Conservation (phyloP, 2,888 invertebrate species). For the Prostheceraeus crozeri region DNA sequence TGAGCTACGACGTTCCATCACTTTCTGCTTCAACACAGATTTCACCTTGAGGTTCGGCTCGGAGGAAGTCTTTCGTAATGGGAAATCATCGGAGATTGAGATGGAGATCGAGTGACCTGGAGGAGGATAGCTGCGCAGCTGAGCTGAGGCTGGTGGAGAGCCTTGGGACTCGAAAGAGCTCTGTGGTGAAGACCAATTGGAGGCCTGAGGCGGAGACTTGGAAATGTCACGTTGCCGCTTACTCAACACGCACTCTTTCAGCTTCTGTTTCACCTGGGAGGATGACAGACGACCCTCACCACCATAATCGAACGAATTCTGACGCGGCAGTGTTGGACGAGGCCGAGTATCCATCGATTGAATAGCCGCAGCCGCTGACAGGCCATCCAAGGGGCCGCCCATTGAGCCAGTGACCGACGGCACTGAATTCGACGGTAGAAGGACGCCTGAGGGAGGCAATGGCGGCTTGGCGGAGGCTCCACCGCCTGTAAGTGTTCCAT, state of each 20-base stretch:
- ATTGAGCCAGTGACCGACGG: too few relatives aligned
- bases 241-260: slow-evolving; percentile 70
- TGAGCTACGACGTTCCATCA: slow-evolving; percentile 79
- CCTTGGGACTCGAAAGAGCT: slow-evolving; percentile 35
- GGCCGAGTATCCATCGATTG: too few relatives aligned
- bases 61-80: slow-evolving; percentile 64
- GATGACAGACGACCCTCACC: slow-evolving; percentile 61
- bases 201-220: slow-evolving; percentile 64
- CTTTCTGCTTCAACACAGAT: slow-evolving; percentile 68
- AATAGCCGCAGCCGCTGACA: too few relatives aligned
- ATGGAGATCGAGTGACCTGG: slow-evolving; percentile 28
- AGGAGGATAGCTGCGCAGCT: slow-evolving; percentile 36
- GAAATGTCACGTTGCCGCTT: slow-evolving; percentile 60
- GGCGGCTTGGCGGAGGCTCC: too few relatives aligned
- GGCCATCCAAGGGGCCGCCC: too few relatives aligned
- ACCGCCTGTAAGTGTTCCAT: too few relatives aligned
- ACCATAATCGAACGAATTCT: slow-evolving; percentile 32
- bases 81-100: slow-evolving; percentile 35
- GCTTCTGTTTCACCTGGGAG: slow-evolving; percentile 86
- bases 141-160: slow-evolving; percentile 28
- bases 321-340: slow-evolving; percentile 27
- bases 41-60: slow-evolving; percentile 75
- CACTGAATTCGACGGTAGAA: too few relatives aligned
- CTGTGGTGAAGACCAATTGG: slow-evolving; percentile 35
- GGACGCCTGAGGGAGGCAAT: too few relatives aligned